phyloP scores from a whole-genome alignment of 2,797 vertebrate species.

The Anguilla marmorata region DNA sequence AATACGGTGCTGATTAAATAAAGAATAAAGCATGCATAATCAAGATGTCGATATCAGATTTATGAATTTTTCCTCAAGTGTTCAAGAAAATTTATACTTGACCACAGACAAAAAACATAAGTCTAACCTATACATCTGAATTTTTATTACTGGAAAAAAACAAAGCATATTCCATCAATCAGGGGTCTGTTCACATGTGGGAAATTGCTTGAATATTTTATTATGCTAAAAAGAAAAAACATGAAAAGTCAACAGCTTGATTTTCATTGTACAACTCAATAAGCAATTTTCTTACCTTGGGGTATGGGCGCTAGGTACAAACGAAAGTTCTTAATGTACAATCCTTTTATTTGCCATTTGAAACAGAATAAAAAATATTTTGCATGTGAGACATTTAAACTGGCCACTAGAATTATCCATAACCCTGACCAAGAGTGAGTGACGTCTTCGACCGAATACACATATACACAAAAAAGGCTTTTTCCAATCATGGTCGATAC shows the following conservation, averaged over 20 bases:
- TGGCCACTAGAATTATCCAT: neutral
- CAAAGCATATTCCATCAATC: conserved; percentile 52
- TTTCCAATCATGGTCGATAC: conserved; percentile 14
- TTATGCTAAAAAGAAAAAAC: conserved; percentile 16
- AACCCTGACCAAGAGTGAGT: neutral
- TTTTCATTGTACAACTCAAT: conserved; percentile 21
- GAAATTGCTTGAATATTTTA: conserved; percentile 18
- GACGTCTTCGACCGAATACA: neutral
- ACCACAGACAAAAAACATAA: neutral
- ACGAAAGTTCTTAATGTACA: neutral
- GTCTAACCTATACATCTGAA: conserved; percentile 29
- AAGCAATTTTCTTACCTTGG: neutral
- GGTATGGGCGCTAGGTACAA: neutral
- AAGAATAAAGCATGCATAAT: neutral
- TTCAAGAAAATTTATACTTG: neutral
- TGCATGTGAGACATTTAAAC: neutral
- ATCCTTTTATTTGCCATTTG: conserved; percentile 15
- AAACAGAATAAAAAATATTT: conserved; percentile 11
- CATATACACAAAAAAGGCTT: conserved; percentile 9
- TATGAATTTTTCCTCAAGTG: neutral
- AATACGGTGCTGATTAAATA: neutral
- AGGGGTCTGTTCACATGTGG: conserved; percentile 23
- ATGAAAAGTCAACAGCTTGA: neutral
- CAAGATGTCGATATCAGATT: neutral
- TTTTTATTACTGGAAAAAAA: conserved; percentile 57